A percentile compares a stretch with the other conserved stretches of the same genome.
These are phyloP conservation scores for Myopa tessellatipennis DNA, from an alignment of 2,888 invertebrate species.

Conservation along the genomic window DNA sequence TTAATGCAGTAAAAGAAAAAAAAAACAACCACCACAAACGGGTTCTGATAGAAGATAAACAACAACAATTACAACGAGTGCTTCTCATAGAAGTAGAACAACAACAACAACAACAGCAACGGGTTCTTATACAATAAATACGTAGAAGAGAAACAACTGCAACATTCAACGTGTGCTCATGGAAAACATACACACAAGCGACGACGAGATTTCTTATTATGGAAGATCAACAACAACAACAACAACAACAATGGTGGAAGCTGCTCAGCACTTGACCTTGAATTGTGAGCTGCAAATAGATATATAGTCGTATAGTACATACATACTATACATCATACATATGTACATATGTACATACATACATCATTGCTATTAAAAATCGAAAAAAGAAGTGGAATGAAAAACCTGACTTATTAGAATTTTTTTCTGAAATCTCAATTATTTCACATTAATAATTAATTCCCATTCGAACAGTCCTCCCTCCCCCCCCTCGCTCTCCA, in stretches of 20 bases:
- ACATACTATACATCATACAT: too few relatives aligned
- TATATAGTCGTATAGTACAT: too few relatives aligned
- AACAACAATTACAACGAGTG: neutral
- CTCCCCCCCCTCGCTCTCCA: too few relatives aligned
- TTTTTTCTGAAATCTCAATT: too few relatives aligned
- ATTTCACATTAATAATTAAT: too few relatives aligned
- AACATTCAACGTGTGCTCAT: neutral
- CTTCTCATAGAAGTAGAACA: neutral
- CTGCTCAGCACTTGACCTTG: constrained; percentile 24
- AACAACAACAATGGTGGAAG: neutral
- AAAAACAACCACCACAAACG: neutral
- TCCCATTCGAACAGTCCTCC: too few relatives aligned
- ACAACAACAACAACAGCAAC: neutral
- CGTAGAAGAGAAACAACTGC: neutral
- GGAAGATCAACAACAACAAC: neutral
- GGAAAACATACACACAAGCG: too few relatives aligned
- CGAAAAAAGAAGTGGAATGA: neutral
- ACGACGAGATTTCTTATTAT: too few relatives aligned
- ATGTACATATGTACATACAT: too few relatives aligned
- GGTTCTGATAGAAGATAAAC: neutral
- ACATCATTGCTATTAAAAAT: too few relatives aligned
- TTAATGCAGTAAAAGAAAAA: neutral
- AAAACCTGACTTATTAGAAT: too few relatives aligned
- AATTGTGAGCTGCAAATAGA: neutral
- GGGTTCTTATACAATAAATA: neutral